Evolutionary conservation across 2,113 vertebrate species (phyloP).

Genomic region (Monopterus albus): DNA sequence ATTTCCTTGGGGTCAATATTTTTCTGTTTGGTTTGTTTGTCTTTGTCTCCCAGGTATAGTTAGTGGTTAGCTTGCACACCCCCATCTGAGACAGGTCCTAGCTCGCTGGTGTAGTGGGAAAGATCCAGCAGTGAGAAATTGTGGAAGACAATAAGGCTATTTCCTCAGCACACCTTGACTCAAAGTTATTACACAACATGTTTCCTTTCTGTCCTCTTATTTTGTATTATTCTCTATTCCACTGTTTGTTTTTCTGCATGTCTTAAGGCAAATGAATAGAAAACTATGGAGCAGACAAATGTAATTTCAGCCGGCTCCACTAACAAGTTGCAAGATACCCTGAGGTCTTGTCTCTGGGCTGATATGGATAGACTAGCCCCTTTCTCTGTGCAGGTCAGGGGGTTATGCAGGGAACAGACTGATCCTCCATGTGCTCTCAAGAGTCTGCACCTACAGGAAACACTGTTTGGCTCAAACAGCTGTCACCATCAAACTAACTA

Average conservation of each 20-base stretch:
- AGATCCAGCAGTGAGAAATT: conserved; percentile 37
- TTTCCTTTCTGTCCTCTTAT: conserved; percentile 10
- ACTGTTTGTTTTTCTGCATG: not conserved
- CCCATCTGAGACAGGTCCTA: conserved; percentile 63
- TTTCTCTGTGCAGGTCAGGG: conserved; percentile 58
- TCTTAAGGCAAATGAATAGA: conserved; percentile 45
- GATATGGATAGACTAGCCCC: conserved; percentile 63
- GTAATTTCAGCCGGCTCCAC: conserved; percentile 62
- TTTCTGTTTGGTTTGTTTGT: conserved; percentile 63
- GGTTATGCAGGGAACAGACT: conserved; percentile 63
- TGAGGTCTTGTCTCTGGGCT: conserved; percentile 62
- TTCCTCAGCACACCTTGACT: conserved; percentile 14
- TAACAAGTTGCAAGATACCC: conserved; percentile 56
- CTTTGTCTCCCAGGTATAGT: conserved; percentile 75
- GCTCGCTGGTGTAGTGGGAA: conserved; percentile 60
- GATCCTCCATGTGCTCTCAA: conserved; percentile 50
- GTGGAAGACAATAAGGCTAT: conserved; percentile 31
- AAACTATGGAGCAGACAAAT: conserved; percentile 42
- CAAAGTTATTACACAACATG: not conserved
- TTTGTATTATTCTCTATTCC: not conserved
- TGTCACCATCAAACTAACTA: conserved; percentile 27
- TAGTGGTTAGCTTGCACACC: conserved; percentile 51
- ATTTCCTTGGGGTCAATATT: conserved; percentile 73
- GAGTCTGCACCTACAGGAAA: conserved; percentile 30
- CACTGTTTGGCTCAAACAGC: conserved; percentile 53